A percentile compares a stretch with the other conserved stretches of the same genome.
Conservation (phyloP, 2,888 invertebrate genomes). For the Drosophila mulleri region DNA sequence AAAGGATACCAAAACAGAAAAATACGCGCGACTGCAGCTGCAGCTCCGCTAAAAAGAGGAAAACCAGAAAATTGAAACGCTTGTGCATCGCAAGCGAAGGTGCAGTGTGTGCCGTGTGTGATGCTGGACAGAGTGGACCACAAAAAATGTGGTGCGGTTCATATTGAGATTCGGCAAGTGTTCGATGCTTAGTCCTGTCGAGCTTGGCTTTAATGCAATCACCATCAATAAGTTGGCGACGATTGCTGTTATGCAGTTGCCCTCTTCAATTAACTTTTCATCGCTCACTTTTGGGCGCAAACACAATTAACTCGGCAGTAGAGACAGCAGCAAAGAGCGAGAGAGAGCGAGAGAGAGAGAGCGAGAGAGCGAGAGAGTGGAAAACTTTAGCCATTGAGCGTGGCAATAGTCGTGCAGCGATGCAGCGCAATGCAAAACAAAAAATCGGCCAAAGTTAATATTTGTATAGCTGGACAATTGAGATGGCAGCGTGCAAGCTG, state of each 20-base stretch:
- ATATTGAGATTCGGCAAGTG: constrained; percentile 17
- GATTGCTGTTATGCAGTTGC: constrained; percentile 30
- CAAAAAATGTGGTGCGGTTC: constrained; percentile 24
- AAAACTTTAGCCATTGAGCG: constrained; percentile 53
- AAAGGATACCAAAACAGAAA: constrained; percentile 1
- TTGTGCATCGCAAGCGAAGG: constrained; percentile 45
- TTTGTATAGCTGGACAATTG: constrained; percentile 79
- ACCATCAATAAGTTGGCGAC: constrained; percentile 42
- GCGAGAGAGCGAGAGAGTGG: not conserved
- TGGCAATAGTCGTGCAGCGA: constrained; percentile 13
- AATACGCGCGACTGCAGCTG: not conserved
- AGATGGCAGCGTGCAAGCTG: constrained; percentile 34
- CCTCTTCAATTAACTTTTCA: constrained; percentile 65
- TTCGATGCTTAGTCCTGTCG: constrained; percentile 13
- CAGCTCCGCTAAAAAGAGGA: not conserved
- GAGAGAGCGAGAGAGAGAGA: not conserved
- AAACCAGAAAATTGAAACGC: constrained; percentile 36
- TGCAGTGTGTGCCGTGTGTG: constrained; percentile 3
- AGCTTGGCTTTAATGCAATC: constrained; percentile 54
- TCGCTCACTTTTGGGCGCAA: constrained; percentile 52
- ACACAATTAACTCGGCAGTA: constrained; percentile 58
- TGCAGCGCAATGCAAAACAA: constrained; percentile 48
- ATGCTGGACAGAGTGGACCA: not conserved
- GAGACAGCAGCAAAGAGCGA: not conserved
- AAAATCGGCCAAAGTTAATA: constrained; percentile 74